Conservation (phyloP, 2,113 vertebrate genomes). For the Crotophaga sulcirostris region DNA sequence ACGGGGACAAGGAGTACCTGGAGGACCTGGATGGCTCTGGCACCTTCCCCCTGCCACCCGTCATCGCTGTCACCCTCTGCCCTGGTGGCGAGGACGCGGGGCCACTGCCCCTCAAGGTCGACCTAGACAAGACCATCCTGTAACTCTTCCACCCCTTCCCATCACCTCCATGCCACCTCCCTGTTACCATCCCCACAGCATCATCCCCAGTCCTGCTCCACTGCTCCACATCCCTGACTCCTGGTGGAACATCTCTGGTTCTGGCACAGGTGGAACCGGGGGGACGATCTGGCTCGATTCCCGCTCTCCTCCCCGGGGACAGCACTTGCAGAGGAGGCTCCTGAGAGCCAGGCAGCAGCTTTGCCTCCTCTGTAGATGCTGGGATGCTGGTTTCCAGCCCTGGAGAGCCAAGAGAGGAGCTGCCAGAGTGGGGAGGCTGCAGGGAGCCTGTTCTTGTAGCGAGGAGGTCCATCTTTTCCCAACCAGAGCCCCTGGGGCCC, state of each 20-base stretch:
- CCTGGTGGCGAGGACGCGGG: slow-evolving; percentile 79
- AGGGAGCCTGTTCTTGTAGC: not conserved
- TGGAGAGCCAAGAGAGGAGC: not conserved
- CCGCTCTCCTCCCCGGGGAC: not conserved
- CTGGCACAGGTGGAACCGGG: accelerated
- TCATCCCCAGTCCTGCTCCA: accelerated
- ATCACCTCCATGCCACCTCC: not conserved
- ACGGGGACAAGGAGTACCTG: slow-evolving; percentile 90
- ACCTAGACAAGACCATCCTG: slow-evolving; percentile 86
- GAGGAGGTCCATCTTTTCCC: not conserved
- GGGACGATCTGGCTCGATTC: accelerated
- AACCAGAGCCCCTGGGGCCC: slow-evolving; percentile 24
- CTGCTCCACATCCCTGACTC: not conserved
- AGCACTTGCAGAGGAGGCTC: not conserved
- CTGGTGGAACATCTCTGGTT: not conserved
- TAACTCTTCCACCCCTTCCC: slow-evolving; percentile 17
- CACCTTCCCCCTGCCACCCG: slow-evolving; percentile 79
- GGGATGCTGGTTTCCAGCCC: not conserved
- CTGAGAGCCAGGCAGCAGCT: not conserved
- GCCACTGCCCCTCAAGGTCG: slow-evolving; percentile 88
- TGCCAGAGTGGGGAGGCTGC: not conserved
- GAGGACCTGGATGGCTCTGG: slow-evolving; percentile 79
- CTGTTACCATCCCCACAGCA: not conserved
- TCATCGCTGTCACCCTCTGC: slow-evolving; percentile 80
- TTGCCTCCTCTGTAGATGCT: not conserved